These are phyloP conservation scores for Orthosia gracilis DNA, from an alignment of 2,888 invertebrate species.

Conservation along the genomic window DNA sequence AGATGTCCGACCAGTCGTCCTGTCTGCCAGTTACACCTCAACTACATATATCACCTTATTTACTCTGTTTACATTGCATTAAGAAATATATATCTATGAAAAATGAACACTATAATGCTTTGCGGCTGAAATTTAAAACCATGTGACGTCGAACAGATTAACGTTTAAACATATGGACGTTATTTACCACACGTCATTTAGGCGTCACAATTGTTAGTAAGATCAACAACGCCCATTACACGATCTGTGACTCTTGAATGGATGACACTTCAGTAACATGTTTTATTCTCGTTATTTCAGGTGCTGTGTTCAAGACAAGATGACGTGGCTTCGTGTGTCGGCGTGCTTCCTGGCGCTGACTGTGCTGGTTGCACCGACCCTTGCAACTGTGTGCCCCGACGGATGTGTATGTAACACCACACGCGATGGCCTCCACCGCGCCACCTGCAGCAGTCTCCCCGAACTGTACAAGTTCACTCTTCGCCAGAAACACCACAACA, in stretches of 20 bases:
- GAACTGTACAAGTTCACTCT: slow-evolving; percentile 93
- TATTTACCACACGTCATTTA: slow-evolving; percentile 65
- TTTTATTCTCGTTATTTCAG: slow-evolving; percentile 80
- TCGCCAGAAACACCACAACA: slow-evolving; percentile 88
- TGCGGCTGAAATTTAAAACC: slow-evolving; percentile 77
- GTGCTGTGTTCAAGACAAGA: slow-evolving; percentile 80
- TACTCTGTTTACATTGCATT: slow-evolving; percentile 35
- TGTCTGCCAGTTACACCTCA: slow-evolving; percentile 41
- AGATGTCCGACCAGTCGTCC: slow-evolving; percentile 49
- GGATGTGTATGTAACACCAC: slow-evolving; percentile 91
- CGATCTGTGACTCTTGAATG: slow-evolving; percentile 9
- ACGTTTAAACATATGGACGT: slow-evolving; percentile 69
- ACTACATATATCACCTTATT: slow-evolving; percentile 21
- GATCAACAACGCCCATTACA: slow-evolving; percentile 27
- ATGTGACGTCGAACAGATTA: slow-evolving; percentile 72
- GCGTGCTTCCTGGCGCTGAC: slow-evolving; percentile 79
- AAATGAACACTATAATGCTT: slow-evolving; percentile 58
- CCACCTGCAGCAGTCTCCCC: slow-evolving; percentile 93
- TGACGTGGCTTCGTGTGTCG: slow-evolving; percentile 80
- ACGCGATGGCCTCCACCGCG: slow-evolving; percentile 93
- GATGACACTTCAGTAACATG: slow-evolving; percentile 26
- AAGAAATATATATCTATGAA: slow-evolving; percentile 67
- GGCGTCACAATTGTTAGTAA: slow-evolving; percentile 42
- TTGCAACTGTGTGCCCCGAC: slow-evolving; percentile 88
- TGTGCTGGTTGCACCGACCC: slow-evolving; percentile 77